Base-by-base conservation (phyloP, 2,797 vertebrate species). In the Scleropages formosus region DNA sequence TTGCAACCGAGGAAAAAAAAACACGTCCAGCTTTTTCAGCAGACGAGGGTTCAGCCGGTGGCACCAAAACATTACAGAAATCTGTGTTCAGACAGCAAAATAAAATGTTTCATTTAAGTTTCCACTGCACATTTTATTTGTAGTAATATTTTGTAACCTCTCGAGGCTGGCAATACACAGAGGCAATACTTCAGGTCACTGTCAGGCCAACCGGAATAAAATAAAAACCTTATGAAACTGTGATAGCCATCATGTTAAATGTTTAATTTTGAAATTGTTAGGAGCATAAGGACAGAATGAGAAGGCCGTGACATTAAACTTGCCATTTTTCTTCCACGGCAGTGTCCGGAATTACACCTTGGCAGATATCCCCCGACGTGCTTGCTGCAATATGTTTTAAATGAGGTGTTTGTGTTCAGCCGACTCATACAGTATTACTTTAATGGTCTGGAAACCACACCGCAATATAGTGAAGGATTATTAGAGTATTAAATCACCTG, bases 401-500 rank as follows among this genome's bases (percentile, higher is more conserved):
- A 92, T 91, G 87, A 91, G 91, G 87, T 88, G 88, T 90, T 91
- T 91, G 85, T 92, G 91, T 89, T 91, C 88, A 85, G 86, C 82
- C 83, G 86, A 86, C 87, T 89, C 83, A 80, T 85, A 82, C 83
- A 79, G 81, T 90, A 85, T 85, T 88, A 82, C 90, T 92, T 91
- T 92, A 93, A 93, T 93, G 88, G 88, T 80, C 87, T 85, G 83
- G 85, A 91, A 90, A 88, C 86, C 88, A 85, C 87, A 89, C 85
- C 81, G 88, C 90, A 90, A 91, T 91, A 89, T 88, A 62, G 84
- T 86, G 88, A 88, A 85, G 86, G 87, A 92, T 91, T 92, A 92
- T 92, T 92, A 91, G 90, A 87, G 88, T 88, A 87, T 86, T 92
- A 92, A 92, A 93, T 93, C 90, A 92, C 89, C 87, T 87, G 85